Evolutionary conservation across 2,888 invertebrate genomes (phyloP).

Genomic region (Cephus sareptanus): DNA sequence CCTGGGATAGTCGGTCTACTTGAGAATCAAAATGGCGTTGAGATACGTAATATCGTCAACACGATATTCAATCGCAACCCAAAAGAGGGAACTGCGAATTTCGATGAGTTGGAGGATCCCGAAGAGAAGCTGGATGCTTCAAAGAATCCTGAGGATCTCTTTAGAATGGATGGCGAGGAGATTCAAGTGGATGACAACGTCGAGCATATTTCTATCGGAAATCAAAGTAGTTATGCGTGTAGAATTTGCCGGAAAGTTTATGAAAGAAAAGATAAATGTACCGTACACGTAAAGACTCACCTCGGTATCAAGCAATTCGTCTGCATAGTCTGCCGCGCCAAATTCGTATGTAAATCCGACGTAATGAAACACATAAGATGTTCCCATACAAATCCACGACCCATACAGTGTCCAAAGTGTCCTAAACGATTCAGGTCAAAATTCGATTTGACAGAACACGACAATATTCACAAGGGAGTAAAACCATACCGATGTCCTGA

Average conservation of each 20-base stretch:
- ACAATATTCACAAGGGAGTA: slow-evolving; percentile 62
- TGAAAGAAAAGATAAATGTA: slow-evolving; percentile 62
- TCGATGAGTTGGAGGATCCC: slow-evolving; percentile 48
- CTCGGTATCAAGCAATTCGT: slow-evolving; percentile 62
- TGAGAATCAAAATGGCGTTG: slow-evolving; percentile 53
- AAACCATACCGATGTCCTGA: slow-evolving; percentile 60
- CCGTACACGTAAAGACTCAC: slow-evolving; percentile 63
- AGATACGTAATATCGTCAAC: slow-evolving; percentile 56
- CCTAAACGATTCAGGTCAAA: slow-evolving; percentile 63
- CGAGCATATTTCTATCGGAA: slow-evolving; percentile 51
- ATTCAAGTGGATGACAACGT: slow-evolving; percentile 62
- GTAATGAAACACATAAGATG: slow-evolving; percentile 64
- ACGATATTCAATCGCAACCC: slow-evolving; percentile 44
- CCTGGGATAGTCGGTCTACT: slow-evolving; percentile 54
- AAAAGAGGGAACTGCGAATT: slow-evolving; percentile 36
- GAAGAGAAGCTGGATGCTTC: slow-evolving; percentile 49
- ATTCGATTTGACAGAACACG: slow-evolving; percentile 62
- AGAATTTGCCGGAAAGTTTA: slow-evolving; percentile 60
- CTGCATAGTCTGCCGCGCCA: slow-evolving; percentile 60
- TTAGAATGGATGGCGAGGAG: slow-evolving; percentile 60
- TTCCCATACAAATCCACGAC: slow-evolving; percentile 63
- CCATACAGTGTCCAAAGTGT: slow-evolving; percentile 62
- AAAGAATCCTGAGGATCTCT: slow-evolving; percentile 59
- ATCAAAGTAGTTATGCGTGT: slow-evolving; percentile 57
- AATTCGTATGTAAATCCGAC: slow-evolving; percentile 63